A percentile compares a stretch with the other conserved stretches of the same genome.
Conservation (phyloP, 1,140 invertebrate genomes). For the Sesamia nonagrioides region DNA sequence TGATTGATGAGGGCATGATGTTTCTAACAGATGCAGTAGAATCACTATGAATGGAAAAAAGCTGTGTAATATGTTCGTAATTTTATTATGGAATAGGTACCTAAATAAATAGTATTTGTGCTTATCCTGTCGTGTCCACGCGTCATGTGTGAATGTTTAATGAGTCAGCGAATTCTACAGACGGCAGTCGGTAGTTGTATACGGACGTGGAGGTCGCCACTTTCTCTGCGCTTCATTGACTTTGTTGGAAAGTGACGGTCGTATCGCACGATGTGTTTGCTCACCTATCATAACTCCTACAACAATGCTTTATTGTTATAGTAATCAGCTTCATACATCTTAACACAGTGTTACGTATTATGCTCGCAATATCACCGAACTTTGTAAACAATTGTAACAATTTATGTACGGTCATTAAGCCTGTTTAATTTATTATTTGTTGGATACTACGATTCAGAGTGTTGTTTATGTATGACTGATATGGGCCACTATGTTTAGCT, state of each 20-base stretch:
- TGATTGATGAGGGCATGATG: too few species aligned
- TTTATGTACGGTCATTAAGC: neutral
- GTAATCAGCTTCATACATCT: constrained; percentile 28
- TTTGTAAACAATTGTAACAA: too few species aligned
- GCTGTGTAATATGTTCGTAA: too few species aligned
- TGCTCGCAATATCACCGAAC: too few species aligned
- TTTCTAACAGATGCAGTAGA: too few species aligned
- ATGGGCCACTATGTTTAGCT: too few species aligned
- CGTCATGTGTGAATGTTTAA: constrained; percentile 50
- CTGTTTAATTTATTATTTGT: neutral
- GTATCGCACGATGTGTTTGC: constrained; percentile 65
- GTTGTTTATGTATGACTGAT: too few species aligned
- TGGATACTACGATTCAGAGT: too few species aligned
- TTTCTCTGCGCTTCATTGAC: constrained; percentile 85
- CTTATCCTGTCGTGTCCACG: neutral
- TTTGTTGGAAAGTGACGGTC: constrained; percentile 81
- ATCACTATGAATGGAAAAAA: too few species aligned
- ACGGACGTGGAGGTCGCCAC: constrained; percentile 82
- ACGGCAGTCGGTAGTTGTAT: constrained; percentile 59
- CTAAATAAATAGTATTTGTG: too few species aligned
- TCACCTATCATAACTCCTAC: constrained; percentile 46
- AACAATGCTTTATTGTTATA: constrained; percentile 54
- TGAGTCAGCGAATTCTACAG: constrained; percentile 81
- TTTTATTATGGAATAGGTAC: too few species aligned
- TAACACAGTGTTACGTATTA: constrained; percentile 22